Evolutionary conservation across 2,888 invertebrate genomes (phyloP).

Genomic region (Andrena trimmerana): DNA sequence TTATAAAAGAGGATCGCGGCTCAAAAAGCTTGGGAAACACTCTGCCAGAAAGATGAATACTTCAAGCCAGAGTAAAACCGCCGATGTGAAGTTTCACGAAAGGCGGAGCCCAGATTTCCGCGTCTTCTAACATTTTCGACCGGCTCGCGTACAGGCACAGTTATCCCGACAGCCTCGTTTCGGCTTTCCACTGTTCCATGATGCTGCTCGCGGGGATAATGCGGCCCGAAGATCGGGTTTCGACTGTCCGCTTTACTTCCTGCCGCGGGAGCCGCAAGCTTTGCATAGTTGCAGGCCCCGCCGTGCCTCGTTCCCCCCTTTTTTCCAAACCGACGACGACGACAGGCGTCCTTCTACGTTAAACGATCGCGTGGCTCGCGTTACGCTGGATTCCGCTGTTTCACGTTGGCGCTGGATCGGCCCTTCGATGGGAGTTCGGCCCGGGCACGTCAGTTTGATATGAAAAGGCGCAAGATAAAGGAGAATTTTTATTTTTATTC

Average conservation of each 20-base stretch:
- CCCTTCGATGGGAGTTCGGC: background rate
- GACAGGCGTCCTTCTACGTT: background rate
- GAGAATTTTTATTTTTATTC: too few relatives aligned
- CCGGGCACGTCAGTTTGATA: too few relatives aligned
- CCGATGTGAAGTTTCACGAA: too few relatives aligned
- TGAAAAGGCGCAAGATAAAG: too few relatives aligned
- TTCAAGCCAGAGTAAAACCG: too few relatives aligned
- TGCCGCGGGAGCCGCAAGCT: conserved; percentile 7
- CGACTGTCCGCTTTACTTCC: background rate
- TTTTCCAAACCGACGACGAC: background rate
- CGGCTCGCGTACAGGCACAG: background rate
- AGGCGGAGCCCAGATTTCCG: background rate
- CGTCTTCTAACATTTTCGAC: background rate
- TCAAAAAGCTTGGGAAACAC: too few relatives aligned
- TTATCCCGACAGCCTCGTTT: background rate
- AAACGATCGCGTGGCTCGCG: background rate
- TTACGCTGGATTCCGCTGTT: background rate
- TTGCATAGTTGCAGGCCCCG: background rate
- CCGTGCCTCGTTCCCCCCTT: background rate
- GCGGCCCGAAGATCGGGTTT: conserved; percentile 1
- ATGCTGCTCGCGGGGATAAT: background rate
- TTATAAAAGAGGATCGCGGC: too few relatives aligned
- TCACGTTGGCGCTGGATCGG: background rate
- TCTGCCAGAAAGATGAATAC: too few relatives aligned
- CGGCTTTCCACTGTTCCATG: background rate